phyloP scores from a whole-genome alignment of 2,797 vertebrate genomes.

The Macrochelys suwanniensis region DNA sequence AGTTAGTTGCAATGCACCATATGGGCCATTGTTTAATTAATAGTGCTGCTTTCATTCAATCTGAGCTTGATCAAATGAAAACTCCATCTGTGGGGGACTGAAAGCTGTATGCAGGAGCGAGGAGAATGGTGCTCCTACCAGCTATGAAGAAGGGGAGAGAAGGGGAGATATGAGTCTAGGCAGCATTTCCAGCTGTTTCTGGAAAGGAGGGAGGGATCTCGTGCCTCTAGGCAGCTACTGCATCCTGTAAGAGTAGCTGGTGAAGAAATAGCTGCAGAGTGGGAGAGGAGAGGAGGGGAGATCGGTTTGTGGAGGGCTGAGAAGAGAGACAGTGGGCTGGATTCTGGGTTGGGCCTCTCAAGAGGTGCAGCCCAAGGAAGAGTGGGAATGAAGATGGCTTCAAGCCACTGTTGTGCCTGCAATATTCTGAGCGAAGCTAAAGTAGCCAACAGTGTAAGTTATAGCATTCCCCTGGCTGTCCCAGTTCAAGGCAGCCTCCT shows the following conservation, averaged over 20 bases:
- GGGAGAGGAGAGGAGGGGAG: background rate
- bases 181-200: background rate
- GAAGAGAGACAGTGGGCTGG: background rate
- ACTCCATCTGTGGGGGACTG: slow-evolving; percentile 59
- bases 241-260: background rate
- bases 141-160: slow-evolving; percentile 40
- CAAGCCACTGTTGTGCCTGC: background rate
- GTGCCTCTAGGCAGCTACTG: background rate
- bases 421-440: background rate
- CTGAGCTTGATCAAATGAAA: slow-evolving; percentile 70
- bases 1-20: slow-evolving; percentile 63
- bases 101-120: slow-evolving; percentile 48
- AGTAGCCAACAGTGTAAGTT: background rate
- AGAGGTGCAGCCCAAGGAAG: background rate
- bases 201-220: background rate
- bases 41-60: slow-evolving; percentile 61
- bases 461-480: fast-evolving
- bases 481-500: background rate
- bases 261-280: background rate
- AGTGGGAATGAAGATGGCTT: background rate
- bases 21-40: slow-evolving; percentile 77
- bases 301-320: background rate
- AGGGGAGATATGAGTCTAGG: background rate
- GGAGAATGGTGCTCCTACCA: background rate
- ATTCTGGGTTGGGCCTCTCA: background rate